phyloP scores from a whole-genome alignment of 2,888 invertebrate genomes.

The Athalia circularis region DNA sequence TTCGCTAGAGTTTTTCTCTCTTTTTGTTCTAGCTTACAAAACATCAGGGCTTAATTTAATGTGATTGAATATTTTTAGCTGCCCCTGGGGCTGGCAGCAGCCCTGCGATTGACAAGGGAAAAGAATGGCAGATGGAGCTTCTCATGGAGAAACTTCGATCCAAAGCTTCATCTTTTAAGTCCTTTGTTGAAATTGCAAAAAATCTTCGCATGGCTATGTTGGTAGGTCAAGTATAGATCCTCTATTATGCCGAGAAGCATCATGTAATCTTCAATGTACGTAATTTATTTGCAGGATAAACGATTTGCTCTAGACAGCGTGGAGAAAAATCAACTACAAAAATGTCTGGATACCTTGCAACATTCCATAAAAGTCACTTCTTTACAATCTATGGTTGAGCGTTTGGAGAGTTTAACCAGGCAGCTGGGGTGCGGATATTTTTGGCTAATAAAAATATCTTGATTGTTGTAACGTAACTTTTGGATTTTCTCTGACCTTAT shows the following conservation, averaged over 20 bases:
- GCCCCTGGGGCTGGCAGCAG: constrained; percentile 56
- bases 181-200: constrained; percentile 91
- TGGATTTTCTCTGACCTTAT: not conserved
- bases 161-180: constrained; percentile 87
- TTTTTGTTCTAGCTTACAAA: no score
- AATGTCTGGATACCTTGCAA: constrained; percentile 93
- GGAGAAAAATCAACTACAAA: constrained; percentile 90
- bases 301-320: constrained; percentile 90
- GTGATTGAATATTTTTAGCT: not conserved
- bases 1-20: no score
- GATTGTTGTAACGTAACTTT: constrained; percentile 19
- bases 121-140: constrained; percentile 88
- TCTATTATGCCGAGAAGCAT: not conserved
- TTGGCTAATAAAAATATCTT: not conserved
- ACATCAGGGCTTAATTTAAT: not conserved
- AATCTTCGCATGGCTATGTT: constrained; percentile 90
- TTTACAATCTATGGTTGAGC: constrained; percentile 92
- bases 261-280: not conserved
- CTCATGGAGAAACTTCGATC: constrained; percentile 94
- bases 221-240: constrained; percentile 75
- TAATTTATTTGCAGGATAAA: constrained; percentile 82
- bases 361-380: constrained; percentile 96
- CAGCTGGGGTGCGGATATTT: constrained; percentile 84
- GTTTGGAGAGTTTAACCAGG: constrained; percentile 92
- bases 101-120: constrained; percentile 77